Evolutionary conservation across 2,113 vertebrate genomes (phyloP).

Genomic region (Terrapene triunguis): DNA sequence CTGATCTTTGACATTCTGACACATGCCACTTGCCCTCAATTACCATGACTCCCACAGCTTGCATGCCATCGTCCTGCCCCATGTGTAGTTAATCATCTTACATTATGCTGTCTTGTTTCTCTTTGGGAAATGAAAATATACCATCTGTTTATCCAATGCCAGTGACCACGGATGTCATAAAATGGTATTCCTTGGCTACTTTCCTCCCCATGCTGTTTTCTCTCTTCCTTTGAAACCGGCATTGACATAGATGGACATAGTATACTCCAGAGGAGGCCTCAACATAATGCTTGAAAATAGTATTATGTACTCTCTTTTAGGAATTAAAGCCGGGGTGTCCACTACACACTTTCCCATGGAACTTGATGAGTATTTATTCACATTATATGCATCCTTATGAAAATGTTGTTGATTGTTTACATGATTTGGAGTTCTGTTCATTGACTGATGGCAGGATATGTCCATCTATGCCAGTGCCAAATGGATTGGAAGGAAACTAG

Average conservation of each 20-base stretch:
- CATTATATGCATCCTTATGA: neutral
- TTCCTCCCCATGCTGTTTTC: neutral
- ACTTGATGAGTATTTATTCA: neutral
- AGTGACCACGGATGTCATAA: neutral
- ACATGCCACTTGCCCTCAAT: neutral
- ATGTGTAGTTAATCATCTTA: neutral
- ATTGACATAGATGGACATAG: neutral
- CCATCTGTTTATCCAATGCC: neutral
- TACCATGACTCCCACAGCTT: neutral
- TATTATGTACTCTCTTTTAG: neutral
- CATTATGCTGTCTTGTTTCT: neutral
- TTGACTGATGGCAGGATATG: neutral
- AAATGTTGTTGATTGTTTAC: neutral
- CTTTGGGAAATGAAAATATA: neutral
- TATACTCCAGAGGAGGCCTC: neutral
- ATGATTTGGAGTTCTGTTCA: neutral
- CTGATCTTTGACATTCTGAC: neutral
- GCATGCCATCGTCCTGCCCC: neutral
- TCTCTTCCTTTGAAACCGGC: neutral
- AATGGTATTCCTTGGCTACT: neutral
- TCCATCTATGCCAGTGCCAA: neutral
- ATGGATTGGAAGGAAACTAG: rapidly evolving
- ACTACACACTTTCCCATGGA: neutral
- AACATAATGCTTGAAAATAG: neutral
- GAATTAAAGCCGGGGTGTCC: neutral